phyloP scores from a whole-genome alignment of 2,888 invertebrate species.

The Acrocyrtus sp. region DNA sequence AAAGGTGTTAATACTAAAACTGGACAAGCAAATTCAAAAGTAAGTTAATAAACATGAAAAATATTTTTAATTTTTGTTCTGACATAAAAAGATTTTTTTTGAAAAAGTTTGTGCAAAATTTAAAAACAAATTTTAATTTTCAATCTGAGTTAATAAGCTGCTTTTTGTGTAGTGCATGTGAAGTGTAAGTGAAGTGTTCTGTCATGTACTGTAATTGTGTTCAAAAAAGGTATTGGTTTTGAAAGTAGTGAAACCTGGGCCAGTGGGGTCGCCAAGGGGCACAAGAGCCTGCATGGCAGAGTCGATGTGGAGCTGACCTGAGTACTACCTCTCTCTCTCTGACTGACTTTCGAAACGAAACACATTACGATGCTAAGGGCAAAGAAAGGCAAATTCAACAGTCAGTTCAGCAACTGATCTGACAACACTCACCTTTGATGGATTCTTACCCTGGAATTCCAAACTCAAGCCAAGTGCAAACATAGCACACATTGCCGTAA shows the following conservation, averaged over 20 bases:
- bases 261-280: constrained; percentile 62
- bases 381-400: constrained; percentile 64
- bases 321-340: constrained; percentile 61
- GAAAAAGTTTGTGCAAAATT: not conserved
- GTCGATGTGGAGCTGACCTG: constrained; percentile 63
- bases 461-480: constrained; percentile 1
- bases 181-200: constrained; percentile 57
- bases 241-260: constrained; percentile 64
- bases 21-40: too few species aligned
- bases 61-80: not conserved
- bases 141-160: not conserved
- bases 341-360: constrained; percentile 61
- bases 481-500: too few species aligned
- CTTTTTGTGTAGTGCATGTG: constrained; percentile 56
- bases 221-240: constrained; percentile 62
- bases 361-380: constrained; percentile 64
- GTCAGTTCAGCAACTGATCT: constrained; percentile 63
- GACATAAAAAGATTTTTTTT: constrained; percentile 1
- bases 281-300: constrained; percentile 63
- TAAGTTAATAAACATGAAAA: too few species aligned
- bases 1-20: too few species aligned
- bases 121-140: not conserved
- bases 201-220: constrained; percentile 58
- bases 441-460: constrained; percentile 31
- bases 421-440: constrained; percentile 63